Conservation (phyloP, 2,113 vertebrate species). For the Microtus ochrogaster region DNA sequence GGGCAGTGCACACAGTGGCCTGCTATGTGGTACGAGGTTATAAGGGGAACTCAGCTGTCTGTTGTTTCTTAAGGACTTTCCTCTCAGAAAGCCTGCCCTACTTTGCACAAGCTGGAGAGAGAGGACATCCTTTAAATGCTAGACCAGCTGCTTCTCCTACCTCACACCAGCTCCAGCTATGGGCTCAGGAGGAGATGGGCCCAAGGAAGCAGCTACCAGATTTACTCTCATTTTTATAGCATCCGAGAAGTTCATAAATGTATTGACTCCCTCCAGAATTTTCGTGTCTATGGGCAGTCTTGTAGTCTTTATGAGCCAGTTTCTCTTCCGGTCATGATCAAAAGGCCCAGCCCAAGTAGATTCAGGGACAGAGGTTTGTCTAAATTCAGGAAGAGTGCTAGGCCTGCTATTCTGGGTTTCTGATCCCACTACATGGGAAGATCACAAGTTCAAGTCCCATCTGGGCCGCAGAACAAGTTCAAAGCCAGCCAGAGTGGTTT, state of each 20-base stretch:
- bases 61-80: background rate
- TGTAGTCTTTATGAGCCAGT: background rate
- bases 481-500: background rate
- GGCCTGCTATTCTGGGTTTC: background rate
- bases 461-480: background rate
- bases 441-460: conserved; percentile 9
- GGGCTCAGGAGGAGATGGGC: background rate
- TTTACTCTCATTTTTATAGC: background rate
- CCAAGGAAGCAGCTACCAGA: background rate
- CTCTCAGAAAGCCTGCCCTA: background rate
- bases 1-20: rapidly evolving
- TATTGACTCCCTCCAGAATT: background rate
- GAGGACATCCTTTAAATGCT: background rate
- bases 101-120: background rate
- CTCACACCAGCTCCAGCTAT: background rate
- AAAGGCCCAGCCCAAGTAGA: background rate
- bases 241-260: background rate
- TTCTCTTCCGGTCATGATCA: background rate
- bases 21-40: background rate
- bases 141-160: background rate
- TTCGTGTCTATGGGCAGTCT: background rate
- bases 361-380: background rate
- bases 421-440: background rate
- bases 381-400: background rate
- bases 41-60: too few relatives aligned